Percentiles rank a stretch among this genome's conserved stretches.
Conservation (phyloP, 2,888 invertebrate genomes). For the Fragum sueziense region DNA sequence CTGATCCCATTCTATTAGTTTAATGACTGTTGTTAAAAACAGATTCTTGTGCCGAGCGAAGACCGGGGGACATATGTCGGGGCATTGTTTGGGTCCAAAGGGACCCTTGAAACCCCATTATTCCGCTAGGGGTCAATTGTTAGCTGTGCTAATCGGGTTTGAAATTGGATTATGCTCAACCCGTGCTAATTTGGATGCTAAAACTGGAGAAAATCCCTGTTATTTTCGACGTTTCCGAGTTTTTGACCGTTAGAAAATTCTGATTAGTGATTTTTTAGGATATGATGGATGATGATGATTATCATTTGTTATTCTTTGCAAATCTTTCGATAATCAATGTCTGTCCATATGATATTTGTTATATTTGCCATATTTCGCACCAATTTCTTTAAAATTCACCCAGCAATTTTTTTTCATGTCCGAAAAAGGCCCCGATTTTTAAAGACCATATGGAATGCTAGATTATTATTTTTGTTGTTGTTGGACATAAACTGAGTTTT, state of each 20-base stretch:
- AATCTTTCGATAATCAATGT: too few relatives aligned
- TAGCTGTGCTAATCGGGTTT: slow-evolving; percentile 52
- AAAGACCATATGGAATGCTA: too few relatives aligned
- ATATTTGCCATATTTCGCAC: too few relatives aligned
- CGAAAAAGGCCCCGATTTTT: too few relatives aligned
- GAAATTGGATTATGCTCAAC: slow-evolving; percentile 57
- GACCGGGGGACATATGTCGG: slow-evolving; percentile 51
- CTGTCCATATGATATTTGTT: too few relatives aligned
- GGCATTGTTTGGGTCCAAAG: slow-evolving; percentile 30
- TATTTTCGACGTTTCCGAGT: not conserved
- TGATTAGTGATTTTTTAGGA: not conserved
- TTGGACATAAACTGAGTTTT: too few relatives aligned
- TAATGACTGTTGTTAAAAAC: slow-evolving; percentile 56
- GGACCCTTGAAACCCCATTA: slow-evolving; percentile 52
- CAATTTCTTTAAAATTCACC: too few relatives aligned
- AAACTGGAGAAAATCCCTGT: not conserved
- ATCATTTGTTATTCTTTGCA: too few relatives aligned
- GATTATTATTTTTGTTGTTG: too few relatives aligned
- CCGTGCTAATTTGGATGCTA: slow-evolving; percentile 37
- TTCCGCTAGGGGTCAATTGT: slow-evolving; percentile 28
- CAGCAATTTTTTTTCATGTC: too few relatives aligned
- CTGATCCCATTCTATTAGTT: slow-evolving; percentile 54
- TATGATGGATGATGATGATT: not conserved
- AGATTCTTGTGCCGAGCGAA: slow-evolving; percentile 37
- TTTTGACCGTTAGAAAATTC: not conserved